Evolutionary conservation across 2,797 vertebrate species (phyloP).

Genomic region (Gallinago solitaria): DNA sequence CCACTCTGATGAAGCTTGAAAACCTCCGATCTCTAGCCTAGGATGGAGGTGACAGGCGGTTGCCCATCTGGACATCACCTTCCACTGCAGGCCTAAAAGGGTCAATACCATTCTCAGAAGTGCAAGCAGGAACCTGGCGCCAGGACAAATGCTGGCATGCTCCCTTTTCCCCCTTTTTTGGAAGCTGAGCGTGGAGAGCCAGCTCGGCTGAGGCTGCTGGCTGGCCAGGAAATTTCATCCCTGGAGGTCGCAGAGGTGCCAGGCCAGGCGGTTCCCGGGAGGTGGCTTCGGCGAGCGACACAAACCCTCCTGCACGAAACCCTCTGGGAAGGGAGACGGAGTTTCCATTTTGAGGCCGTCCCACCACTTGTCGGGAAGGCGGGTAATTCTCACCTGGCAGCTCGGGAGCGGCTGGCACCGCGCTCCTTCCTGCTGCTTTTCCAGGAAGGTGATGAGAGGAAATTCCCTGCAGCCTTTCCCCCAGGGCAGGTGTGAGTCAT

Average conservation of each 20-base stretch:
- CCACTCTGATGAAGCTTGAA: background rate
- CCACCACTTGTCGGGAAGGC: conserved; percentile 35
- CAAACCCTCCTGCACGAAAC: background rate
- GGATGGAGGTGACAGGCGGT: background rate
- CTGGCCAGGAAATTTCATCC: background rate
- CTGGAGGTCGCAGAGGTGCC: background rate
- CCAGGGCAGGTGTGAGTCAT: conserved; percentile 39
- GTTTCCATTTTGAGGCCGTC: background rate
- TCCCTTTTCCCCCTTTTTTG: background rate
- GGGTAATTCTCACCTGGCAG: conserved; percentile 58
- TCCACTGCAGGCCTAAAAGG: background rate
- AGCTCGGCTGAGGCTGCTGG: background rate
- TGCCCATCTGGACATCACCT: background rate
- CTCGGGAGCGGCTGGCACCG: background rate
- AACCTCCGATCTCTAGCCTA: background rate
- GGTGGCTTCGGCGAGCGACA: accelerated
- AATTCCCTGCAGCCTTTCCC: conserved; percentile 7
- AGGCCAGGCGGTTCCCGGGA: background rate
- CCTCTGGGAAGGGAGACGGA: background rate
- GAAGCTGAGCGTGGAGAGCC: background rate
- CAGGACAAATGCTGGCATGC: background rate
- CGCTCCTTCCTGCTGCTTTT: conserved; percentile 40
- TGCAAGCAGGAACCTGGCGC: background rate
- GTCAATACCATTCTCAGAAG: background rate
- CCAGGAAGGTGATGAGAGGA: conserved; percentile 39